A percentile compares a stretch with the other conserved stretches of the same genome.
phyloP scores from a whole-genome alignment of 2,113 vertebrate genomes.

The Neolamprologus caudopunctatus region DNA sequence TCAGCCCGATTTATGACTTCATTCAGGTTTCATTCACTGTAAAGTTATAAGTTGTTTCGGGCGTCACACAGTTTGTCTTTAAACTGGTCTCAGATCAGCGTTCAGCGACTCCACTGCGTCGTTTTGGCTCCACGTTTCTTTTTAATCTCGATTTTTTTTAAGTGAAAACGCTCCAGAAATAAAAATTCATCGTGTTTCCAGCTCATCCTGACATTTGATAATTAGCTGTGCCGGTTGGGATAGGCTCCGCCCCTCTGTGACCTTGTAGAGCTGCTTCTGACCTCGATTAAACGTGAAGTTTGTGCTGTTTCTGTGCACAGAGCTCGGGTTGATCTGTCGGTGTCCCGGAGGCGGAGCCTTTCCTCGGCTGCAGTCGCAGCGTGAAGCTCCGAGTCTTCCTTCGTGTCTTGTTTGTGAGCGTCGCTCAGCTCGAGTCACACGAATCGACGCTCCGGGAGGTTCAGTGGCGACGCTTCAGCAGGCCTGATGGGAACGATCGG shows the following conservation, averaged over 20 bases:
- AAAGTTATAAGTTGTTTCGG: background rate
- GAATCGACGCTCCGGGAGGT: background rate
- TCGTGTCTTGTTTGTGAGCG: background rate
- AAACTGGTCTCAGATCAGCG: background rate
- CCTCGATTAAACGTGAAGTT: background rate
- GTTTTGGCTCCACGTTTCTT: background rate
- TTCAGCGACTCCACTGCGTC: rapidly evolving
- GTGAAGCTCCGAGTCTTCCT: background rate
- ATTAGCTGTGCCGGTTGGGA: background rate
- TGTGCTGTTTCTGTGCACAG: background rate
- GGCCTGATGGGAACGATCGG: background rate
- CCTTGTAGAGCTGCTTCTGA: background rate
- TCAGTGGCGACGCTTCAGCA: background rate
- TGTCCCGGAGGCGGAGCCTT: background rate
- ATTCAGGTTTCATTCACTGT: background rate
- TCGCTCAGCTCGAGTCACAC: background rate
- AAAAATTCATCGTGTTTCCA: background rate
- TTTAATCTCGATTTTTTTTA: background rate
- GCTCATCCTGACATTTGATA: background rate
- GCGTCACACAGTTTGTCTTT: background rate
- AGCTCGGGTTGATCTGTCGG: background rate
- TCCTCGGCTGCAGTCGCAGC: background rate
- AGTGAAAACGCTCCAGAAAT: background rate
- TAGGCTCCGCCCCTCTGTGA: background rate
- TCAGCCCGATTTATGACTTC: background rate